Evolutionary conservation across 2,797 vertebrate species (phyloP).

Genomic region (Crypturellus tataupa): DNA sequence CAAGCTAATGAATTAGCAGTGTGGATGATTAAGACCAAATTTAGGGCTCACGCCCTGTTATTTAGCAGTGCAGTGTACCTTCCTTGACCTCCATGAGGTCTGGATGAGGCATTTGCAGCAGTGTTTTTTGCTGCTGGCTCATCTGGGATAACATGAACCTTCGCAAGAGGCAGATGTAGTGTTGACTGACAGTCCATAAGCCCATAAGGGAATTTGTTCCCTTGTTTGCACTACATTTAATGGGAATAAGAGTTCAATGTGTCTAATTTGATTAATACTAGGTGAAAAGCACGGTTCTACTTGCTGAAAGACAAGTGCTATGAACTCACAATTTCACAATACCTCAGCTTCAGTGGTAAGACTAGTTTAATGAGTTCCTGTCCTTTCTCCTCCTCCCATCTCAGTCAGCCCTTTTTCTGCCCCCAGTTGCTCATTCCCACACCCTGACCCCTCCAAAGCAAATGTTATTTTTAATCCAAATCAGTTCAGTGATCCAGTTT

Average conservation of each 20-base stretch:
- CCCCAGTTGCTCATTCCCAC: conserved; percentile 35
- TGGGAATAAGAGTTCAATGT: neutral
- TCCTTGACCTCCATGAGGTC: neutral
- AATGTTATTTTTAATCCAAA: conserved; percentile 61
- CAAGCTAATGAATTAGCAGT: neutral
- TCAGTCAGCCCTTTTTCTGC: conserved; percentile 12
- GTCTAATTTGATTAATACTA: conserved; percentile 18
- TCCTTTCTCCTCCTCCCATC: neutral
- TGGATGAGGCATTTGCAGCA: neutral
- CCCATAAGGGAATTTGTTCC: neutral
- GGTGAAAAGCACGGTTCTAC: neutral
- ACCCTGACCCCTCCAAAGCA: conserved; percentile 42
- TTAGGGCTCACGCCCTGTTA: neutral
- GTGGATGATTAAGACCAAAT: neutral
- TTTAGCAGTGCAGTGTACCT: neutral
- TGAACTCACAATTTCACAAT: conserved; percentile 7
- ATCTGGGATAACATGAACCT: neutral
- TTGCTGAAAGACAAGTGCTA: neutral
- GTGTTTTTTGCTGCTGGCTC: neutral
- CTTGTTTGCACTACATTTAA: neutral
- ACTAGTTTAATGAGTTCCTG: conserved; percentile 21
- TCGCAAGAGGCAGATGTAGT: neutral
- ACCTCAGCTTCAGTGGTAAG: neutral
- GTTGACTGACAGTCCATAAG: neutral
- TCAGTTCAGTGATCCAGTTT: conserved; percentile 59